Evolutionary conservation across 1,140 invertebrate species (phyloP).

Genomic region (Diorhabda sublineata): DNA sequence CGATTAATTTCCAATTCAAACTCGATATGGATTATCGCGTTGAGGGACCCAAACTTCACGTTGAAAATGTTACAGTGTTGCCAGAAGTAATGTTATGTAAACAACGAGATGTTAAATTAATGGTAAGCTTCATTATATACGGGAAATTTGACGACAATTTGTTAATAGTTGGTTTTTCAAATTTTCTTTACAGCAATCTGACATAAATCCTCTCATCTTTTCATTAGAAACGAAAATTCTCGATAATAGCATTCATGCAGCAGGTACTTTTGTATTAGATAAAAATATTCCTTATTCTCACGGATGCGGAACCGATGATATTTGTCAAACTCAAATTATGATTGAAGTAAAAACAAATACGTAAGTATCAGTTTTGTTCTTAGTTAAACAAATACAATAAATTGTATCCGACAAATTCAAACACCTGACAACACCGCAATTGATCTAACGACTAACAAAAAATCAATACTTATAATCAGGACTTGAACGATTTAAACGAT

Average conservation of each 20-base stretch:
- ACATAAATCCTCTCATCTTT: slow-evolving; percentile 5
- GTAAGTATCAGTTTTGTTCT: slow-evolving; percentile 9
- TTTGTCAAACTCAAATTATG: slow-evolving; percentile 11
- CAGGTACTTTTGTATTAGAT: not conserved
- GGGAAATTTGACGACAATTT: no score
- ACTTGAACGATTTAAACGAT: no score
- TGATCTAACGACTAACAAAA: no score
- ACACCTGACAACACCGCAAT: no score
- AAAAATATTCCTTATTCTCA: slow-evolving; percentile 12
- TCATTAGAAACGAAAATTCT: not conserved
- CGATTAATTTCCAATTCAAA: slow-evolving; percentile 10
- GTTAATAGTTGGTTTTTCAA: no score
- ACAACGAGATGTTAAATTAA: not conserved
- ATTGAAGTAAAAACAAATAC: not conserved
- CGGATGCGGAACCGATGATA: slow-evolving; percentile 18
- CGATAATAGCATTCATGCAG: not conserved
- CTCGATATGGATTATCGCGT: slow-evolving; percentile 15
- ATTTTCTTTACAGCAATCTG: not conserved
- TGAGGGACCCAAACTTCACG: slow-evolving; percentile 3
- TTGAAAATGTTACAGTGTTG: not conserved
- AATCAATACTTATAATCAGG: no score
- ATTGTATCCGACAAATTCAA: no score
- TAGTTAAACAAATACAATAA: no score
- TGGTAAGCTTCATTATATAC: not conserved
- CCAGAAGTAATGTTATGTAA: not conserved